Evolutionary conservation across 2,113 vertebrate species (phyloP).

Genomic region (Echinops telfairi): DNA sequence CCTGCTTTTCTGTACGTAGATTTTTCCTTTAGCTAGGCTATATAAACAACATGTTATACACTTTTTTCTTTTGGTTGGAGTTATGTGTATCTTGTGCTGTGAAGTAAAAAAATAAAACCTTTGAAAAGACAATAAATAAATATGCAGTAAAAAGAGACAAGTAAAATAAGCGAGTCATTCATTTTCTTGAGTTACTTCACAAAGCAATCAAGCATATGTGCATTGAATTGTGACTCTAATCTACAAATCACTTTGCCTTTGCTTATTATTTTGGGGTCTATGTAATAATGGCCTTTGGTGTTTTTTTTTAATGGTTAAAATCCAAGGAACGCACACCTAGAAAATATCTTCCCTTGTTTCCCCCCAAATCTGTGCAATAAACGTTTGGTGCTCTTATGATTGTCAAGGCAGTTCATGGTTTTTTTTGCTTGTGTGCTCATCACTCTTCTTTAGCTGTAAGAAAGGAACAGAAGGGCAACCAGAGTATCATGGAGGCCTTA

Average conservation of each 20-base stretch:
- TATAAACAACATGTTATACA: neutral
- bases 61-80: neutral
- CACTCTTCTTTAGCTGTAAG: neutral
- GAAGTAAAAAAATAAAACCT: neutral
- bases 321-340: neutral
- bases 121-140: too few relatives aligned
- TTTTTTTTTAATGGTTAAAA: neutral
- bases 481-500: neutral
- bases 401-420: neutral
- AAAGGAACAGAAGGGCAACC: neutral
- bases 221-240: neutral
- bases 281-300: neutral
- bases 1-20: neutral
- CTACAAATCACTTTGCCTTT: slow-evolving; percentile 8
- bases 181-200: slow-evolving; percentile 9
- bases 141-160: neutral
- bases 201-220: neutral
- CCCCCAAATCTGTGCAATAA: neutral
- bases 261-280: neutral
- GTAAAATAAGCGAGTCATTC: neutral
- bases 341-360: neutral
- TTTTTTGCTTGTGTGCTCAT: neutral
- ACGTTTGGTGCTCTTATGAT: neutral
- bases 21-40: neutral
- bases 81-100: neutral